Conservation (phyloP, 2,888 invertebrate genomes). For the Fissipunctia ypsillon region DNA sequence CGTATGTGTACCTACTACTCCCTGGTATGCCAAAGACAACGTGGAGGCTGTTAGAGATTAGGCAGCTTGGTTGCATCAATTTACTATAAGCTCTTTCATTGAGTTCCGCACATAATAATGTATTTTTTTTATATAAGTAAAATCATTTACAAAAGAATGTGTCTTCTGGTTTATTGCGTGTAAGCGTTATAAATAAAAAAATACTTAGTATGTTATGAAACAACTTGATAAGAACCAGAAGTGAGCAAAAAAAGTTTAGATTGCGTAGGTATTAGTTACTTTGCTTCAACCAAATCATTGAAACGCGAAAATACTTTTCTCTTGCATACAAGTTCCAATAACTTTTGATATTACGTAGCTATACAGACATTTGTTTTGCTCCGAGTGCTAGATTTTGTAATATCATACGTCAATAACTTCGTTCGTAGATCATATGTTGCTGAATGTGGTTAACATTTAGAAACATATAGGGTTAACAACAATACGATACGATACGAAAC, state of each 20-base stretch:
- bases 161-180: background rate
- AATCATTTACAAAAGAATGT: background rate
- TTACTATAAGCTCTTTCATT: slow-evolving; percentile 6
- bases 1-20: slow-evolving; percentile 17
- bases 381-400: slow-evolving; percentile 22
- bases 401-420: slow-evolving; percentile 8
- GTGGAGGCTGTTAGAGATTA: slow-evolving; percentile 7
- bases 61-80: background rate
- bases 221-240: slow-evolving; percentile 2
- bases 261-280: background rate
- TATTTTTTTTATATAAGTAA: background rate
- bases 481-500: too few species aligned
- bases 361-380: slow-evolving; percentile 24
- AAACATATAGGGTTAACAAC: slow-evolving; percentile 24
- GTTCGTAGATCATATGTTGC: slow-evolving; percentile 2
- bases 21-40: slow-evolving; percentile 14
- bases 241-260: slow-evolving; percentile 22
- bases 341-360: slow-evolving; percentile 13
- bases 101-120: slow-evolving; percentile 19
- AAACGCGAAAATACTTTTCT: slow-evolving; percentile 5
- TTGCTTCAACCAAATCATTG: slow-evolving; percentile 16
- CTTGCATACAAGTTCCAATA: slow-evolving; percentile 14
- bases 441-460: slow-evolving; percentile 18
- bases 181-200: background rate
- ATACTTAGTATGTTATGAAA: slow-evolving; percentile 1